phyloP scores from a whole-genome alignment of 2,113 vertebrate genomes.

The Semnopithecus entellus region DNA sequence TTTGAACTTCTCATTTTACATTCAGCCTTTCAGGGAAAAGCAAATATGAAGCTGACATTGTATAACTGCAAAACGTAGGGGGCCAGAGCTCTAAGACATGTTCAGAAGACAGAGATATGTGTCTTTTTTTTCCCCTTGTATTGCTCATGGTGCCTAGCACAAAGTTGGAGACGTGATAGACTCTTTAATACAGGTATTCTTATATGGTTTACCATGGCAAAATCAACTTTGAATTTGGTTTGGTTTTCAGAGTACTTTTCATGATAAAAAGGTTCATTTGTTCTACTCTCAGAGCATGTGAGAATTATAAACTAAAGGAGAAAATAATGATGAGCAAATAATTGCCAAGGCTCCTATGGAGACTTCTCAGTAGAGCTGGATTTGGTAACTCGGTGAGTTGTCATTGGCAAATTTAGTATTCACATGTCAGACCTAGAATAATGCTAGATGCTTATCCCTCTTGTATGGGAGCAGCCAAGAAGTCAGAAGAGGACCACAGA shows the following conservation, averaged over 20 bases:
- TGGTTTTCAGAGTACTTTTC: slow-evolving; percentile 44
- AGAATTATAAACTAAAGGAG: slow-evolving; percentile 32
- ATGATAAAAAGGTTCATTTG: neutral
- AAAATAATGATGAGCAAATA: neutral
- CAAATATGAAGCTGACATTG: neutral
- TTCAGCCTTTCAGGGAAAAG: neutral
- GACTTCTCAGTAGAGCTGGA: neutral
- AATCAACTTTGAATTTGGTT: slow-evolving; percentile 1
- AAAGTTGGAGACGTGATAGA: neutral
- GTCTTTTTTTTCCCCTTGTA: neutral
- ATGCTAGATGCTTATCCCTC: neutral
- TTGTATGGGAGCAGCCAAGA: neutral
- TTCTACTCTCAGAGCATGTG: neutral
- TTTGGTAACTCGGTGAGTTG: neutral
- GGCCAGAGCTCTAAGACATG: neutral
- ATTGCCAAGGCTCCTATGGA: neutral
- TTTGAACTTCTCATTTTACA: neutral
- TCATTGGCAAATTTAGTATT: neutral
- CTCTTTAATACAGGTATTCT: neutral
- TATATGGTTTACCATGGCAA: neutral
- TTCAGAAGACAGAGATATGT: neutral
- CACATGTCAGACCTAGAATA: neutral
- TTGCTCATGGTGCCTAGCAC: neutral
- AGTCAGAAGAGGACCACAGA: neutral
- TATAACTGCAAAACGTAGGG: neutral